Conservation (phyloP, 2,797 vertebrate species). For the Ibycter americanus region DNA sequence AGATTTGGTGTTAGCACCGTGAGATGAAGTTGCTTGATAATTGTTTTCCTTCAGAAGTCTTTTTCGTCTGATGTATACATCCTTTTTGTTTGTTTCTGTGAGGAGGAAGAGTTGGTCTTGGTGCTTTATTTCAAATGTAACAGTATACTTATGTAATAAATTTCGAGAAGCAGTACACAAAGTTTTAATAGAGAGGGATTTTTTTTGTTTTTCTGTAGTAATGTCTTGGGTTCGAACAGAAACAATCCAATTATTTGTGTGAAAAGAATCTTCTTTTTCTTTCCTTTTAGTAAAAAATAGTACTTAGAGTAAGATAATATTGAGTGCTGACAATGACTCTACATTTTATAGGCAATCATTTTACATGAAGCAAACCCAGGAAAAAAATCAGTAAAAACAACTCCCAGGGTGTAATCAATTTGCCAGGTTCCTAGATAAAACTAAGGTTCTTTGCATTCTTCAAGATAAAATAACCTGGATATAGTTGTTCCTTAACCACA, state of each 20-base stretch:
- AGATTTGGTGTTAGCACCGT: not conserved
- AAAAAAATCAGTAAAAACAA: not conserved
- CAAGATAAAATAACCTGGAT: not conserved
- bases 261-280: not conserved
- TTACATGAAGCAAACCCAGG: not conserved
- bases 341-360: not conserved
- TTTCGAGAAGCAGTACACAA: not conserved
- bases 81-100: not conserved
- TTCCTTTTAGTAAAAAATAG: not conserved
- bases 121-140: not conserved
- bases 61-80: not conserved
- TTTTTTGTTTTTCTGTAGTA: not conserved
- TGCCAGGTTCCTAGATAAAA: not conserved
- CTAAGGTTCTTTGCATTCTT: not conserved
- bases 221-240: not conserved
- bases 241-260: not conserved
- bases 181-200: not conserved
- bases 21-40: not conserved
- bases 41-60: not conserved
- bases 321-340: not conserved
- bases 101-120: not conserved
- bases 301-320: not conserved
- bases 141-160: not conserved
- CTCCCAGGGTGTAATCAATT: not conserved
- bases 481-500: not conserved